Conservation (phyloP, 2,113 vertebrate species). For the Toxotes jaculatrix region DNA sequence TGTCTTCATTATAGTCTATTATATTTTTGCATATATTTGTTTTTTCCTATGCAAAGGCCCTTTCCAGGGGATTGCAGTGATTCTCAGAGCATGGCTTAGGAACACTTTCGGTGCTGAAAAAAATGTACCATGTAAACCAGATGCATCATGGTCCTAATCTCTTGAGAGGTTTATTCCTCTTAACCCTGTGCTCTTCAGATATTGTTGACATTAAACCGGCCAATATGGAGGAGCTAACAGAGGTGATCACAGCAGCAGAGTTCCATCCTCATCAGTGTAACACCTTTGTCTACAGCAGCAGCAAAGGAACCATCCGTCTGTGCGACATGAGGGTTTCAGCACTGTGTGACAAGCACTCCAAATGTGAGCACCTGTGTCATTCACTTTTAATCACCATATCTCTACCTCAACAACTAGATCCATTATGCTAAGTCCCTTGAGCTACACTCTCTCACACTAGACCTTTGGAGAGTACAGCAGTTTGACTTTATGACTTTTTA, state of each 20-base stretch:
- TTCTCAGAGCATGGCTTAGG: not conserved
- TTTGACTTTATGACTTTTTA: not conserved
- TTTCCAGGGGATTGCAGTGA: not conserved
- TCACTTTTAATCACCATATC: not conserved
- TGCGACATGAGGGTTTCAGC: constrained; percentile 97
- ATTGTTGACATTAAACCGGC: constrained; percentile 99
- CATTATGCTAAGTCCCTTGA: not conserved
- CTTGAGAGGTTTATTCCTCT: constrained; percentile 29
- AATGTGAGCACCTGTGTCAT: constrained; percentile 73
- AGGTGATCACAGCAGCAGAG: constrained; percentile 97
- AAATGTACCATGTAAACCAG: not conserved
- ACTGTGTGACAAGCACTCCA: constrained; percentile 95
- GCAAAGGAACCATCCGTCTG: constrained; percentile 97
- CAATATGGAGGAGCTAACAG: constrained; percentile 99
- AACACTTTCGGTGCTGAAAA: not conserved
- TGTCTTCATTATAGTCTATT: not conserved
- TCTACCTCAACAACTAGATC: not conserved
- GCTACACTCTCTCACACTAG: not conserved
- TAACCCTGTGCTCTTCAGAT: constrained; percentile 82
- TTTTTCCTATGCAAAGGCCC: not conserved
- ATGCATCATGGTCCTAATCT: not conserved
- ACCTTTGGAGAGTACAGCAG: not conserved
- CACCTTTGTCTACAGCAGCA: constrained; percentile 99
- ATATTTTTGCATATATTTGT: not conserved
- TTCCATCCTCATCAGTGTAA: constrained; percentile 98